Conservation (phyloP, 2,113 vertebrate genomes). For the Aythya baeri region DNA sequence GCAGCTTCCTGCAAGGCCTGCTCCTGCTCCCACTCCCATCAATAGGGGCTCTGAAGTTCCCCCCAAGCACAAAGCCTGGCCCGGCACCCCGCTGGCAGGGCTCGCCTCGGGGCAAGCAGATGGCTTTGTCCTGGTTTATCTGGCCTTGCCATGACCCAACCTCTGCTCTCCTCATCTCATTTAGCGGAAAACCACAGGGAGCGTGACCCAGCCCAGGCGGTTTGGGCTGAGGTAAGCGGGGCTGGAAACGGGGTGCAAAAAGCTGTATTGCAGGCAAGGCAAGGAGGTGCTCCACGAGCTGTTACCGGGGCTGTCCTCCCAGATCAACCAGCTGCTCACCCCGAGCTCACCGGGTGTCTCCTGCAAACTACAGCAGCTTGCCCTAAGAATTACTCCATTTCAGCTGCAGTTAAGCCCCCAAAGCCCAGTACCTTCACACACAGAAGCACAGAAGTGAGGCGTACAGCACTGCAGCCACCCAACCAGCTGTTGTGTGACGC, state of each 20-base stretch:
- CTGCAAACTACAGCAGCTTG: neutral
- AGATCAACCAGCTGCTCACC: neutral
- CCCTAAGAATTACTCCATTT: neutral
- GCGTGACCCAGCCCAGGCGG: neutral
- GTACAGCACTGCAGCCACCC: neutral
- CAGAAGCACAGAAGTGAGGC: neutral
- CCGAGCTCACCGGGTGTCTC: neutral
- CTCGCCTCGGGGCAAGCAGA: neutral
- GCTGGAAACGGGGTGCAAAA: neutral
- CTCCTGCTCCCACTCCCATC: neutral
- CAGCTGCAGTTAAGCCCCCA: neutral
- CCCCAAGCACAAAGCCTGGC: neutral
- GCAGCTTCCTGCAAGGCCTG: neutral
- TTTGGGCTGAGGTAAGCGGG: neutral
- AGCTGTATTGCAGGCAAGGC: neutral
- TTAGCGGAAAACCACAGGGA: constrained; percentile 1
- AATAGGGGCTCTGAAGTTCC: neutral
- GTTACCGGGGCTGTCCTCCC: neutral
- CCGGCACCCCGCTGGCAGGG: neutral
- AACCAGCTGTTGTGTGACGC: neutral
- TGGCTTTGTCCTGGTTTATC: constrained; percentile 13
- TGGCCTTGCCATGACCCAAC: neutral
- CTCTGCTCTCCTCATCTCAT: neutral
- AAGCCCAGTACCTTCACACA: fast-evolving
- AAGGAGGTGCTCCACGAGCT: neutral